These are phyloP conservation scores for Lamellibrachia columna DNA, from an alignment of 2,888 invertebrate species.

Conservation along the genomic window DNA sequence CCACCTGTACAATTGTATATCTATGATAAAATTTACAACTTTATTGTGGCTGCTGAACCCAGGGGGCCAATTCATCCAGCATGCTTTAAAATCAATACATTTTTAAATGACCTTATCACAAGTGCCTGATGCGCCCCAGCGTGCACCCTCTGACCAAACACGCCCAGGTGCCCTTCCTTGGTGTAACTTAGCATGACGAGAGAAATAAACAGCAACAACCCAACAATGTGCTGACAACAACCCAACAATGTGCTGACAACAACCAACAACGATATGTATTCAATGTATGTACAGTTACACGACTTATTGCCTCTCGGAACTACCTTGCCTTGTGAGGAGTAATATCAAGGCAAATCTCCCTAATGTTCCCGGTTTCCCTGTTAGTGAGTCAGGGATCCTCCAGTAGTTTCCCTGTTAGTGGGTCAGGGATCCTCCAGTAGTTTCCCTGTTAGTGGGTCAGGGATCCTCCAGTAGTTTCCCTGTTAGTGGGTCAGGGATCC, in stretches of 20 bases:
- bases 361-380: too few relatives aligned
- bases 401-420: too few relatives aligned
- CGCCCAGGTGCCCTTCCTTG: background rate
- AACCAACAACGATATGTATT: background rate
- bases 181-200: background rate
- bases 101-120: background rate
- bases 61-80: background rate
- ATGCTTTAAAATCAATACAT: background rate
- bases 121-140: background rate
- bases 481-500: too few relatives aligned
- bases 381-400: background rate
- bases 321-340: too few relatives aligned
- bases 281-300: background rate
- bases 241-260: slow-evolving; percentile 4
- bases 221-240: background rate
- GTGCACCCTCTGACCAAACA: background rate
- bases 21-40: background rate
- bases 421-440: too few relatives aligned
- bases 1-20: background rate
- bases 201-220: background rate
- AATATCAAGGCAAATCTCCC: too few relatives aligned
- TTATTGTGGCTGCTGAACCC: background rate
- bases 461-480: too few relatives aligned
- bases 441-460: too few relatives aligned
- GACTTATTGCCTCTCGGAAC: background rate